Evolutionary conservation across 2,797 vertebrate species (phyloP).

Genomic region (Eulemur rubriventer): DNA sequence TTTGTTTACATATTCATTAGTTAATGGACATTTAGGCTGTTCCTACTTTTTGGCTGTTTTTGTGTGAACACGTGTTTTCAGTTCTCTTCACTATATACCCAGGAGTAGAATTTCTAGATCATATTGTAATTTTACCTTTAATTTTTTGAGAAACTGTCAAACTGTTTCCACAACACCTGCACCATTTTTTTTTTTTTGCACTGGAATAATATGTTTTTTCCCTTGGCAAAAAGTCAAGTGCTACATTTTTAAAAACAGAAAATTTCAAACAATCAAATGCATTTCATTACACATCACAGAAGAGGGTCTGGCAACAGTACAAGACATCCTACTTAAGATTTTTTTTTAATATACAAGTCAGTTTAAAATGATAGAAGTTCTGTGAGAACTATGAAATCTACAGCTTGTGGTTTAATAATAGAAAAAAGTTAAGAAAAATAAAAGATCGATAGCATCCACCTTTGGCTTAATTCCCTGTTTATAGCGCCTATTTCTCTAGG

Average conservation of each 20-base stretch:
- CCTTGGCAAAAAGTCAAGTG: slow-evolving; percentile 75
- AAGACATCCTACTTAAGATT: slow-evolving; percentile 66
- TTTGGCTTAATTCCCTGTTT: slow-evolving; percentile 76
- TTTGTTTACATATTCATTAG: neutral
- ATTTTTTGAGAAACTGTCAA: neutral
- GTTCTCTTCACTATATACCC: neutral
- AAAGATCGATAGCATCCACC: slow-evolving; percentile 75
- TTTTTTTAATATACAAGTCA: slow-evolving; percentile 64
- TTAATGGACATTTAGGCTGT: neutral
- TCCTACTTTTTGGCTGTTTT: neutral
- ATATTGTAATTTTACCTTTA: neutral
- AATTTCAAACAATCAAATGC: slow-evolving; percentile 67
- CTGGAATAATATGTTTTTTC: slow-evolving; percentile 72
- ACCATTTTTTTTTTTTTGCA: neutral
- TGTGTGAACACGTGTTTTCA: neutral
- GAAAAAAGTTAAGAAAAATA: slow-evolving; percentile 78
- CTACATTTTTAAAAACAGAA: slow-evolving; percentile 77
- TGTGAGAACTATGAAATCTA: slow-evolving; percentile 75
- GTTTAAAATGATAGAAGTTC: slow-evolving; percentile 75
- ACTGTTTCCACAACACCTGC: too few species aligned
- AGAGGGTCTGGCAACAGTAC: slow-evolving; percentile 65
- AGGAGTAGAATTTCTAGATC: neutral
- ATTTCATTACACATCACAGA: slow-evolving; percentile 61
- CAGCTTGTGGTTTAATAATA: slow-evolving; percentile 63
- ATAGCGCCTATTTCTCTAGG: slow-evolving; percentile 81